Evolutionary conservation across 2,797 vertebrate species (phyloP), one percentile per base, ranked within the genome.

Genomic region (Hoplostethus atlanticus): DNA sequence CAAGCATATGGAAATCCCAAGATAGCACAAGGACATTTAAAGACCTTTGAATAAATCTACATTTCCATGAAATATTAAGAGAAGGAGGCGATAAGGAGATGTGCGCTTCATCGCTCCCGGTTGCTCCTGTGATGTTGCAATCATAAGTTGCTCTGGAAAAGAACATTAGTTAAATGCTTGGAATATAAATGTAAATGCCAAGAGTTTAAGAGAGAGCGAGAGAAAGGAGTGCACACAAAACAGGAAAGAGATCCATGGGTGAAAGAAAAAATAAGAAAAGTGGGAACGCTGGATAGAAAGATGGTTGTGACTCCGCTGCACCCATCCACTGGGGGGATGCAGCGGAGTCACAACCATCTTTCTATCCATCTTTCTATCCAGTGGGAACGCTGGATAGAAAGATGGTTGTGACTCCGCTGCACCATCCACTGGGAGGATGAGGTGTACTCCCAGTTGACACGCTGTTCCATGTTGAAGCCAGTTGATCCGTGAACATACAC

Each of bases 401-500:
- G 57, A 68, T 55, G 10, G 31, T 17, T 3, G 46, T 74, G 68
- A 66, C 62, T 17, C 42, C 38, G 4, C 3, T 31, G 54, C 48
- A 17, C 12, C 64, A 46, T 68, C 48, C 50, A 44, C 60, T 15
- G 61, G 63, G 54, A 77, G 25, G 61, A 46, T 17, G 61, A 71
- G 52, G 56, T 60, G 68, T 34, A 61, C 50, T 10, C 46, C 16
- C n/a, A 21, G 62, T 42, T 47, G 21, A 58, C 67, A 64, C 61
- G 28, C 56, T 34, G 55, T 42, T 76, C 48, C 28, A 40, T 59
- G 63, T 63, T 3, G 30, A 71, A 81, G 64, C 72, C 64, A 69
- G 56, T 64, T 64, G 78, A 83, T 79, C 73, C 75, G 31, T 68
- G 67, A 80, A 77, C 59, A 68, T 54, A 71, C 58, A 16, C 56